Evolutionary conservation across 2,797 vertebrate species (phyloP), one percentile per base, ranked within the genome.

Genomic region (Halcyon smyrnensis): DNA sequence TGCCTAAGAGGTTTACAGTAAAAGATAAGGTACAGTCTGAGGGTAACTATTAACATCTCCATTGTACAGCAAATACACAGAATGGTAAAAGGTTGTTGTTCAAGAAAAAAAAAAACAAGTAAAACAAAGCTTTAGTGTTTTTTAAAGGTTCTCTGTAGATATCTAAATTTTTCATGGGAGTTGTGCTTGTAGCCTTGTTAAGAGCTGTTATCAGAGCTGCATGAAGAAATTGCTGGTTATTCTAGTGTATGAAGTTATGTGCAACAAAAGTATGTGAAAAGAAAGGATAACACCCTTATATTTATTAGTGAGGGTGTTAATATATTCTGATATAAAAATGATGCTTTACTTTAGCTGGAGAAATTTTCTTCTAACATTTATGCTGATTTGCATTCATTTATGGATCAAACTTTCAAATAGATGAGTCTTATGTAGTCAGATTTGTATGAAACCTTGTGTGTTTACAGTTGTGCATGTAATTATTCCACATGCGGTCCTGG

Each of bases 101-200:
- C 86, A 54, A 32, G 28, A 75, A 92, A 94, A 81, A 97, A 95
- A 94, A 79, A 63, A 94, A 94, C 43, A 84, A 97, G 73, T 96
- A 93, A 95, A 97, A 95, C 69, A 94, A 97, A 94, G 69, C 79
- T 89, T 95, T 95, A 64, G 57, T 88, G 53, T 77, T 95, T 91
- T 59, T 88, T 90, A 93, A 96, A 92, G 41, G 63, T 97, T 97
- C 82, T 97, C 83, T 91, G 69, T 92, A 97, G 88, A 68, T 84
- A 71, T 53, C 93, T 97, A 76, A 96, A 97, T 98, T 97, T 98
- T 98, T 98, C 76, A 97, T 97, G 88, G 64, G 78, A 80, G 37
- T 96, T 96, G 81, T 97, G 80, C 93, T 94, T 15, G 12, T 96
- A 96, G 64, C 41, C 82, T 96, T 96, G 67, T 95, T 97, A 96